These are phyloP conservation scores for Amblyornis subalaris DNA, from an alignment of 2,113 vertebrate species.

Conservation along the genomic window DNA sequence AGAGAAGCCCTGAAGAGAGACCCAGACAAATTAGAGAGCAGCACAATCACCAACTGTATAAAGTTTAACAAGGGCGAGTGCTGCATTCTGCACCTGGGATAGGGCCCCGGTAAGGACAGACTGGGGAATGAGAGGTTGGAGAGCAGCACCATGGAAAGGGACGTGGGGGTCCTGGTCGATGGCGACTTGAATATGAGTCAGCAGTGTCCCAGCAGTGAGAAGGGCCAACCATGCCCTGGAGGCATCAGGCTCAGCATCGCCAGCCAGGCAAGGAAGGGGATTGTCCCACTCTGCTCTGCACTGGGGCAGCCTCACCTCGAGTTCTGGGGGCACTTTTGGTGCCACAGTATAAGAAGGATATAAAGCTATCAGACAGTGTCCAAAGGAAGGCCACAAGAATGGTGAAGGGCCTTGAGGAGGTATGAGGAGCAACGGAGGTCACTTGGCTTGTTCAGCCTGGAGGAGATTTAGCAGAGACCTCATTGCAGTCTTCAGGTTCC, in stretches of 20 bases:
- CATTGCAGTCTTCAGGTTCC: background rate
- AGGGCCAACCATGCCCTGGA: rapidly evolving
- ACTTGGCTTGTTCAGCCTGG: background rate
- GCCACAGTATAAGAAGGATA: too few species aligned
- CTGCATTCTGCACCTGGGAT: background rate
- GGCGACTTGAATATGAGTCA: rapidly evolving
- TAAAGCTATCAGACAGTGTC: background rate
- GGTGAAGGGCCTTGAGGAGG: background rate
- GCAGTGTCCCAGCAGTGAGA: background rate
- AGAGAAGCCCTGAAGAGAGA: background rate
- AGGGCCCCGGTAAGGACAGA: rapidly evolving
- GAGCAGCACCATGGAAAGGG: background rate
- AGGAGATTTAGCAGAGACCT: background rate
- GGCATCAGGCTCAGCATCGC: rapidly evolving
- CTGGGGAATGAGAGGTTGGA: background rate
- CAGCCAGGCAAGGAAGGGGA: background rate
- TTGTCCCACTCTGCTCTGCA: background rate
- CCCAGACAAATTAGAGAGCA: background rate
- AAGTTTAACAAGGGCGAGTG: background rate
- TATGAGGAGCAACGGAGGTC: background rate
- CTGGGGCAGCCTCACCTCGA: background rate
- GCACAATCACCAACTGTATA: rapidly evolving
- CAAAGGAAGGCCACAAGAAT: background rate
- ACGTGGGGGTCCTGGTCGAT: rapidly evolving
- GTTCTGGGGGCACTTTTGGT: background rate